A percentile compares a stretch with the other conserved stretches of the same genome.
Conservation (phyloP, 2,888 invertebrate genomes). For the Aspidiotus rigidus region DNA sequence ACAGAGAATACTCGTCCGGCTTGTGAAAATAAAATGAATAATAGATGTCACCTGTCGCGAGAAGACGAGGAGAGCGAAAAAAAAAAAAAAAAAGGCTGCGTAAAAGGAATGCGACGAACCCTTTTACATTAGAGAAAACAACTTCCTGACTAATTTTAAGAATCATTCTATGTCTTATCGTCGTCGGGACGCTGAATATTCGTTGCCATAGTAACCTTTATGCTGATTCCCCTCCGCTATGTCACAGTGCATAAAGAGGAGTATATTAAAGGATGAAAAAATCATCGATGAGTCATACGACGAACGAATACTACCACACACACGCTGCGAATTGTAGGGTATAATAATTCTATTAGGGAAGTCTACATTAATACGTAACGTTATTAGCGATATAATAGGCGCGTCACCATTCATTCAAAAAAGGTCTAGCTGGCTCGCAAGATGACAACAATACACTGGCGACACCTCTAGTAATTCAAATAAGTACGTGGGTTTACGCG, state of each 20-base stretch:
- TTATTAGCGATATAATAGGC: no score
- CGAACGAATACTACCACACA: no score
- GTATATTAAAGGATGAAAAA: neutral
- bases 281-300: conserved; percentile 2
- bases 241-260: neutral
- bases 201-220: conserved; percentile 2
- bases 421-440: no score
- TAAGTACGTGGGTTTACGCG: no score
- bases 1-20: no score
- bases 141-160: conserved; percentile 7
- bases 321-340: no score
- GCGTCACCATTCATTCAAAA: no score
- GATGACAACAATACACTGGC: no score
- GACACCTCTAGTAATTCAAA: no score
- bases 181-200: conserved; percentile 12
- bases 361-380: no score
- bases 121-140: neutral
- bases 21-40: no score
- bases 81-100: conserved; percentile 4
- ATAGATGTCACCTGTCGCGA: neutral
- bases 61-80: neutral
- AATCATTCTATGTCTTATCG: conserved; percentile 11
- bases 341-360: no score
- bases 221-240: conserved; percentile 2
- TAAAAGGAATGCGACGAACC: conserved; percentile 1